Base-by-base conservation (phyloP, 2,113 vertebrate species). In the Zosterops hypoxanthus region DNA sequence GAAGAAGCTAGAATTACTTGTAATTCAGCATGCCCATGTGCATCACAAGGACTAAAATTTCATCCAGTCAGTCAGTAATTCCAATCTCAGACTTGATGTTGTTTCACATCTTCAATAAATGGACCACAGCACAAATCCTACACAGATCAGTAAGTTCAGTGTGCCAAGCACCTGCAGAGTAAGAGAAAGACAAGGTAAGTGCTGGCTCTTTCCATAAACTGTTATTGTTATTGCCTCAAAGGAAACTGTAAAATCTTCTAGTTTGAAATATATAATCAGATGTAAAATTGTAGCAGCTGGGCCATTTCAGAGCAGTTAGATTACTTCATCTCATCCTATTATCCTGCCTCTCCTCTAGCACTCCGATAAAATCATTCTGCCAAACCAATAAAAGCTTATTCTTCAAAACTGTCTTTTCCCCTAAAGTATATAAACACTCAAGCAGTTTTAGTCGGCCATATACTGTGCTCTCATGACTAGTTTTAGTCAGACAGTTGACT, bases 21-120 rank as follows among this genome's bases (percentile, higher is more conserved):
- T 91, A 96, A 84, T 98, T 97, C 82, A 95, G 86, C 97, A 94
- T 96, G 95, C 95, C 94, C 89, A 81, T 79, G 95, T 95, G 82
- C 25, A 92, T 92, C 82, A 96, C 85, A 88, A 97, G 86, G 96
- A 97, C 94, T 90, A 88, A 68, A 82, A 95, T 88, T 81, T 94
- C 72, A 69, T 97, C 81, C 68, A 95, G 96, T 95, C 88, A 75
- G 86, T 63, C 79, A 84, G 85, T 92, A 92, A 93, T 88, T 92
- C 63, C 72, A 91, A 94, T 82, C 84, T 92, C 95, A 57, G 91
- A 96, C 72, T 68, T 4, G 0, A 16, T 7, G 81, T 70, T 42
- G 60, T 44, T 97, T 97, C 86, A 98, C 97, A 97, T 98, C 96
- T 97, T 98, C 95, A 78, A 53, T 68, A 90, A 77, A 50, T 90